Base-by-base conservation (phyloP, 2,113 vertebrate species). In the Australoheros scitulus region DNA sequence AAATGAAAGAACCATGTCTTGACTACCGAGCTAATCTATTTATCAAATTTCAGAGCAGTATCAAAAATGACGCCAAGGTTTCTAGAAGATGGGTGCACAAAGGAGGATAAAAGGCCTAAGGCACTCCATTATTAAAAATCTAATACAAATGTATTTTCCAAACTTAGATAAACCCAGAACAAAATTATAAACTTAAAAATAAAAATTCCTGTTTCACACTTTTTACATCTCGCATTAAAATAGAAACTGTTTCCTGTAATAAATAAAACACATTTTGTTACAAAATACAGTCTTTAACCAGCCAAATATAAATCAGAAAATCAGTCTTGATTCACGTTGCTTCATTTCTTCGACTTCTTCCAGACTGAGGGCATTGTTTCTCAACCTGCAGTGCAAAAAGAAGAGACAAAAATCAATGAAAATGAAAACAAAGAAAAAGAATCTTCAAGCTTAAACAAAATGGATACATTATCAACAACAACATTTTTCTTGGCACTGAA, bases 301-400 rank as follows among this genome's bases (percentile, higher is more conserved):
- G 20, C 22, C 15, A 7, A 6, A 68, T 17, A 11, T 8, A 32
- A 65, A 36, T 97, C 92, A 97, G 65, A 97, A 94, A 81, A 90
- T 61, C 32, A 97, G 92, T 85, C 96, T 95, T 78, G 88, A 32
- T 68, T 97, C 96, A 59, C 74, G 90, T 60, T 70, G 82, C 32
- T 83, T 59, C 83, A 97, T 90, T 79, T 89, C 89, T 70, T 95
- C 89, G 1, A 58, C 79, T 11, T 97, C 96, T 79, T 96, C 95
- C 3, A 34, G 56, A 52, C 93, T 96, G 59, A 97, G 92, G 11
- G 87, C 57, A 77, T 96, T 97, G 80, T 96, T 96, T 81, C 81
- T 94, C 82, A 97, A 93, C 97, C 97, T 97, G 84, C 9, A 85
- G 32, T 43, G 4, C 15, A 82, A 81, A 22, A n/a, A 22, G 14